Percentiles rank a stretch among this genome's conserved stretches.
Conservation (phyloP, 2,888 invertebrate species). For the Lysandra bellargus region DNA sequence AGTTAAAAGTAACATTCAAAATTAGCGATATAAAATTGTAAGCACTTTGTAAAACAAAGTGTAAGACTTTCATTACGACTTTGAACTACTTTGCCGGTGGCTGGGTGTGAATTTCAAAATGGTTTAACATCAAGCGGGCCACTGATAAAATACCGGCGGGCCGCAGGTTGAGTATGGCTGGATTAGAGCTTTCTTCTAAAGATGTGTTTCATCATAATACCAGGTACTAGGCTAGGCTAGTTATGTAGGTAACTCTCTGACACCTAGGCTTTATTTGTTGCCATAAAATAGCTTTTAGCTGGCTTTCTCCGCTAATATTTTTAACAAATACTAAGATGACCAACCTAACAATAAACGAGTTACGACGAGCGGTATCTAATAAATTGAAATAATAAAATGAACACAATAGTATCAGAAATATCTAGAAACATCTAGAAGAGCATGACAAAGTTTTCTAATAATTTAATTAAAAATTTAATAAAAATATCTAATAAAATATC, state of each 20-base stretch:
- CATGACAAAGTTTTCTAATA: not conserved
- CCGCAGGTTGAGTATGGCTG: too few relatives aligned
- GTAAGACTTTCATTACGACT: too few relatives aligned
- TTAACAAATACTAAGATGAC: not conserved
- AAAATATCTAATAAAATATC: not conserved
- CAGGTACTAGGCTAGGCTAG: not conserved
- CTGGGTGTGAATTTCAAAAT: too few relatives aligned
- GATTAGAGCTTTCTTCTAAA: too few relatives aligned
- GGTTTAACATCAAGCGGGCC: not conserved
- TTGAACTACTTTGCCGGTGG: too few relatives aligned
- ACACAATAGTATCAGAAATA: not conserved
- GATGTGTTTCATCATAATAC: not conserved
- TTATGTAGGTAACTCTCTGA: not conserved
- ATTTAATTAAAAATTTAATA: not conserved
- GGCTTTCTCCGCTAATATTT: not conserved
- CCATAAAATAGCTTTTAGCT: slow-evolving; percentile 3
- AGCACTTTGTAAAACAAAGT: too few relatives aligned
- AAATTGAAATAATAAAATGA: not conserved
- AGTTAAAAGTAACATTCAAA: too few relatives aligned
- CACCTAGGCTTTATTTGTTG: slow-evolving; percentile 7
- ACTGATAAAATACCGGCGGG: too few relatives aligned
- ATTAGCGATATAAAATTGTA: too few relatives aligned
- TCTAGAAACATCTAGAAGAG: not conserved
- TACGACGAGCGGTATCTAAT: not conserved
- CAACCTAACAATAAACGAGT: not conserved